These are phyloP conservation scores for Sarcophaga caerulescens DNA, from an alignment of 2,888 invertebrate species.

Conservation along the genomic window DNA sequence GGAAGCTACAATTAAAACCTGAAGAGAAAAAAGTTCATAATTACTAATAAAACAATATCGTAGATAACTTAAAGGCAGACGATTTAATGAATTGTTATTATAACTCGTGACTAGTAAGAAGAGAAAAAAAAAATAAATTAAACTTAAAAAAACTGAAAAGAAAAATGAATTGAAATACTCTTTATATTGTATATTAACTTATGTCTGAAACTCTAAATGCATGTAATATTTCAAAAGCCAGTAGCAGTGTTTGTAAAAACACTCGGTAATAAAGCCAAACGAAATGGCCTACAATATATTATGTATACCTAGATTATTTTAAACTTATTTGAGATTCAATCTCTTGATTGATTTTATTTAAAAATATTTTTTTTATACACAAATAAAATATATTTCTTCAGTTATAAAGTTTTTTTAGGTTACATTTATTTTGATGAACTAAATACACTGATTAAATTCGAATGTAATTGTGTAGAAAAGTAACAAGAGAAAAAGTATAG, in stretches of 20 bases:
- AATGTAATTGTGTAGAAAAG: not conserved
- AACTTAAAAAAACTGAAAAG: slow-evolving; percentile 12
- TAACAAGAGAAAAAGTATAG: not conserved
- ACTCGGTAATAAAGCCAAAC: no score
- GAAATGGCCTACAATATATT: no score
- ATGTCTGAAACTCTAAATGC: no score
- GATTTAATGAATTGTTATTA: slow-evolving; percentile 64
- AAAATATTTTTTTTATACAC: no score
- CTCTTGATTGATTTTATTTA: no score
- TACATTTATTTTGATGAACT: not conserved
- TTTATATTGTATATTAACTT: not conserved
- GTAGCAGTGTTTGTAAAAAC: no score
- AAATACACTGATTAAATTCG: not conserved
- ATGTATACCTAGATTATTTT: no score
- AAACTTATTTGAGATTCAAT: no score
- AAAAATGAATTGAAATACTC: slow-evolving; percentile 21
- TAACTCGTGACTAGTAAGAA: slow-evolving; percentile 63
- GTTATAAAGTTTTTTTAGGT: not conserved
- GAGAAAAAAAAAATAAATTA: slow-evolving; percentile 5
- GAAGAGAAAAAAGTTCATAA: slow-evolving; percentile 54
- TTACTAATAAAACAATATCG: slow-evolving; percentile 60
- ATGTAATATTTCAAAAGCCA: no score
- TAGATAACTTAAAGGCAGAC: slow-evolving; percentile 63
- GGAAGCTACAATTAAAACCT: slow-evolving; percentile 61
- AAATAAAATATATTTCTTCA: not conserved